These are phyloP conservation scores for Cantharis nigra DNA, from an alignment of 2,888 invertebrate species.

Conservation along the genomic window DNA sequence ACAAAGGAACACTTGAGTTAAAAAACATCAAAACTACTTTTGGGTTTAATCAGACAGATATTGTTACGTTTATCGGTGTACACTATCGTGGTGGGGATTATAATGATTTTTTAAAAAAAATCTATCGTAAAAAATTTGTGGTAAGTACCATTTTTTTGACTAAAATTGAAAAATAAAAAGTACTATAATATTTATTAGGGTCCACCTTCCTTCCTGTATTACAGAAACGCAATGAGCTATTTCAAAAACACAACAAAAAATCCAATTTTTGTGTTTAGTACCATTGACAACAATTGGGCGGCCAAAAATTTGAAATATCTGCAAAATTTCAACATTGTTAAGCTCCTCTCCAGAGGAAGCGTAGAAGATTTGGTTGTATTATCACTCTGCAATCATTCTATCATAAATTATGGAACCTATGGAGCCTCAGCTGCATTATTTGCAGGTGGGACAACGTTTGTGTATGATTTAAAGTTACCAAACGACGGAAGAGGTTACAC, in stretches of 20 bases:
- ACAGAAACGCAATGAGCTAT: slow-evolving; percentile 4
- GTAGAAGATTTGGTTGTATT: neutral
- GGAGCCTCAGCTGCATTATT: neutral
- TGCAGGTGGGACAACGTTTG: neutral
- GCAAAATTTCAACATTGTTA: neutral
- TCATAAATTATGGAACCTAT: slow-evolving; percentile 9
- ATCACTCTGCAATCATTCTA: slow-evolving; percentile 8
- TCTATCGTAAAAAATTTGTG: neutral
- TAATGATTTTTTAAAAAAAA: neutral
- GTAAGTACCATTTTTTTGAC: neutral
- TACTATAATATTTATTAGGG: too few relatives aligned
- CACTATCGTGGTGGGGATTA: slow-evolving; percentile 5
- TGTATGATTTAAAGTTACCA: neutral
- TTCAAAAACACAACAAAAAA: neutral
- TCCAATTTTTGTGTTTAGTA: slow-evolving; percentile 3
- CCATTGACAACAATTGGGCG: neutral
- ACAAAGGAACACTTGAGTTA: neutral
- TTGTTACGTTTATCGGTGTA: slow-evolving; percentile 5
- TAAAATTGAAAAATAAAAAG: too few relatives aligned
- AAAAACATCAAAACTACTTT: neutral
- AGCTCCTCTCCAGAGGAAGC: neutral
- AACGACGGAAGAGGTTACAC: neutral
- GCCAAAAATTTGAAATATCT: neutral
- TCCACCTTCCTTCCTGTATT: neutral
- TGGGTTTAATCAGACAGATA: neutral